These are phyloP conservation scores for Drosophila antonietae DNA, from an alignment of 2,888 invertebrate species.

Conservation along the genomic window DNA sequence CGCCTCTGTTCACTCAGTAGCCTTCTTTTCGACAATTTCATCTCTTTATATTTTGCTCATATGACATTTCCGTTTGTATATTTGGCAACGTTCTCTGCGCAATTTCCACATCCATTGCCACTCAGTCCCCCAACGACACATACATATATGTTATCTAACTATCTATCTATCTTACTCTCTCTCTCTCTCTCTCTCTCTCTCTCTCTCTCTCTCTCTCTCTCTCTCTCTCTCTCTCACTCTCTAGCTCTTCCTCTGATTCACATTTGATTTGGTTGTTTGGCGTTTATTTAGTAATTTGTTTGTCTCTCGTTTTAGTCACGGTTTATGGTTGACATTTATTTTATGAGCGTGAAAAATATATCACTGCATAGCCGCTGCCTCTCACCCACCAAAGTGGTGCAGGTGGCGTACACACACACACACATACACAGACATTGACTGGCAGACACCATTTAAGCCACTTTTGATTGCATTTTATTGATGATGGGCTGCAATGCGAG, in stretches of 20 bases:
- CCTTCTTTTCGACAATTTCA: slow-evolving; percentile 2
- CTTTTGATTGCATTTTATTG: slow-evolving; percentile 72
- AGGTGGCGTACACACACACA: slow-evolving; percentile 37
- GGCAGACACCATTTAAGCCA: slow-evolving; percentile 57
- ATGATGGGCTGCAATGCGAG: slow-evolving; percentile 63
- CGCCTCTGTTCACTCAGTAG: neutral
- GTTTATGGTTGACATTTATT: slow-evolving; percentile 80
- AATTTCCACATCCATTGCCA: slow-evolving; percentile 2
- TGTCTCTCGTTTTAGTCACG: slow-evolving; percentile 70
- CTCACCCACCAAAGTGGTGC: slow-evolving; percentile 18
- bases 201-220: neutral
- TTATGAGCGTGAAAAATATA: slow-evolving; percentile 77
- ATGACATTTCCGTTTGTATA: slow-evolving; percentile 24
- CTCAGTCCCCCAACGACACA: neutral
- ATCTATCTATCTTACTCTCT: neutral
- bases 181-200: neutral
- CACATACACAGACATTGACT: neutral
- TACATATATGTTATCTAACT: neutral
- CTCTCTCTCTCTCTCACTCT: neutral
- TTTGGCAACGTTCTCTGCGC: slow-evolving; percentile 9
- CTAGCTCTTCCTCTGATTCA: slow-evolving; percentile 3
- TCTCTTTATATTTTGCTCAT: slow-evolving; percentile 19
- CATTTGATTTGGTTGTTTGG: slow-evolving; percentile 41
- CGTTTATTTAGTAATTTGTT: slow-evolving; percentile 78
- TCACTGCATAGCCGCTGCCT: slow-evolving; percentile 31